Conservation (phyloP, 2,797 vertebrate genomes). For the Hirundo rustica region DNA sequence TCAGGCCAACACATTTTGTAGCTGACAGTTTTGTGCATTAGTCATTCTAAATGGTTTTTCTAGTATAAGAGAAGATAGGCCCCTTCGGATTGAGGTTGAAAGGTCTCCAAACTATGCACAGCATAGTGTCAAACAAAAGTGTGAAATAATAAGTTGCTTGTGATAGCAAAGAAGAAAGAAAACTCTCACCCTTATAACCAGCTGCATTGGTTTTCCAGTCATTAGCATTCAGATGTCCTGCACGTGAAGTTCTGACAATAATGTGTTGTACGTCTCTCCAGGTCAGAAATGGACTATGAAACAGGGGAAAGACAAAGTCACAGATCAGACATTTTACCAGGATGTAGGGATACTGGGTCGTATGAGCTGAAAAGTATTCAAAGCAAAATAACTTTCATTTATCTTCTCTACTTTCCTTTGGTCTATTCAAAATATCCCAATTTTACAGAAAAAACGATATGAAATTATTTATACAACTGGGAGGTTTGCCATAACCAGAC, state of each 20-base stretch:
- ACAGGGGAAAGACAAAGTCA: conserved; percentile 67
- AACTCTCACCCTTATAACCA: conserved; percentile 93
- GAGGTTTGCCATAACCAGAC: not conserved
- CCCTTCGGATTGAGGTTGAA: not conserved
- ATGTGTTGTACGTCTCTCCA: conserved; percentile 99
- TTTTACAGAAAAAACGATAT: not conserved
- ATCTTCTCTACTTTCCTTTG: not conserved
- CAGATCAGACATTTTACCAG: conserved; percentile 59
- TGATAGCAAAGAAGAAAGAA: conserved; percentile 69
- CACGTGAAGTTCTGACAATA: conserved; percentile 95
- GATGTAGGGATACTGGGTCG: conserved; percentile 23
- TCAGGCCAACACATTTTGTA: not conserved
- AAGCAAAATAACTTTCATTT: not conserved
- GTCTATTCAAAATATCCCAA: not conserved
- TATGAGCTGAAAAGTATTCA: not conserved
- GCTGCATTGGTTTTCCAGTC: conserved; percentile 99
- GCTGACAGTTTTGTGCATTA: not conserved
- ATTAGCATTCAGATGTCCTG: conserved; percentile 94
- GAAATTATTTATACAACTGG: not conserved
- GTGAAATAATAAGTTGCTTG: conserved; percentile 48
- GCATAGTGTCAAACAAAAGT: not conserved
- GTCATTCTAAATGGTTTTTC: not conserved
- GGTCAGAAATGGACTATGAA: conserved; percentile 86
- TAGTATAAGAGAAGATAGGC: not conserved
- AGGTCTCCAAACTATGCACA: conserved; percentile 12